Evolutionary conservation across 2,113 vertebrate genomes (phyloP).

Genomic region (Semnornis frantzii): DNA sequence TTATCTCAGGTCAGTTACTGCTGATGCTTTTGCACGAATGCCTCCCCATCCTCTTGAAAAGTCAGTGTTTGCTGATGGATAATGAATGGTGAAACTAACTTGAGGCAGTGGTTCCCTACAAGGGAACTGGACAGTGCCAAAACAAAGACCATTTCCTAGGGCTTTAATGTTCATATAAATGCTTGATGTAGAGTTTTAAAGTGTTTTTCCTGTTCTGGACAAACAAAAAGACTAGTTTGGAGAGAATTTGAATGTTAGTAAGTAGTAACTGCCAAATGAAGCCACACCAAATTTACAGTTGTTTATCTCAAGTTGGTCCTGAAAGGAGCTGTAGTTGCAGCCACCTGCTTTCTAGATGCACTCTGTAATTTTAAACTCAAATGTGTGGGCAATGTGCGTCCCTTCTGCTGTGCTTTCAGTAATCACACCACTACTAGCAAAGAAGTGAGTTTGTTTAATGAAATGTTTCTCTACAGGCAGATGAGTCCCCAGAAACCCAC

Average conservation of each 20-base stretch:
- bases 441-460: not conserved
- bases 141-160: not conserved
- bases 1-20: not conserved
- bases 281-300: not conserved
- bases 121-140: not conserved
- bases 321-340: not conserved
- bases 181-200: not conserved
- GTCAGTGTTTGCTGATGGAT: not conserved
- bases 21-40: not conserved
- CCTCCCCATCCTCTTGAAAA: not conserved
- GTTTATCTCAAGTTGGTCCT: not conserved
- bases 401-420: not conserved
- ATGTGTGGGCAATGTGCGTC: accelerated
- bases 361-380: not conserved
- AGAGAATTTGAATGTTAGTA: not conserved
- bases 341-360: not conserved
- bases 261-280: not conserved
- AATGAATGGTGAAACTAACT: accelerated
- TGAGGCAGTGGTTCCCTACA: not conserved
- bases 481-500: not conserved
- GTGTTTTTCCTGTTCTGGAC: not conserved
- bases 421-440: not conserved
- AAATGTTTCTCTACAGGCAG: not conserved
- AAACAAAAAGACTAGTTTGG: not conserved
- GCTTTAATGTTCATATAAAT: not conserved